These are phyloP conservation scores for Pseudochromis fuscus DNA, from an alignment of 2,797 vertebrate species.

Conservation along the genomic window DNA sequence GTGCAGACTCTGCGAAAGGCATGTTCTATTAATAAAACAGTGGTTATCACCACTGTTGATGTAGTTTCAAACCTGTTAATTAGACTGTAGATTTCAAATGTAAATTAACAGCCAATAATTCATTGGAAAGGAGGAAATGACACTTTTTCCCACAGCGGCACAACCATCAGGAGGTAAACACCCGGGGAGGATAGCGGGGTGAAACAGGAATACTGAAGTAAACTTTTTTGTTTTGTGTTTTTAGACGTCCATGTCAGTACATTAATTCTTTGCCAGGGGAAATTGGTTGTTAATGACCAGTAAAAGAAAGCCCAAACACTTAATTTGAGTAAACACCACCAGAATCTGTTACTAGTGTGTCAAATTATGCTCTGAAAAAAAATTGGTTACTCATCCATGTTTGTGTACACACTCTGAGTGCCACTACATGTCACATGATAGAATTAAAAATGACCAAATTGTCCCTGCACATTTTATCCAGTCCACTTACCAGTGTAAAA, in stretches of 20 bases:
- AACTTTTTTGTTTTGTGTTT: conserved; percentile 19
- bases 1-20: conserved; percentile 69
- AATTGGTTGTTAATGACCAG: conserved; percentile 41
- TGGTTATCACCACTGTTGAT: conserved; percentile 78
- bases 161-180: conserved; percentile 28
- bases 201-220: conserved; percentile 13
- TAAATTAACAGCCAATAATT: conserved; percentile 73
- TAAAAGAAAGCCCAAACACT: conserved; percentile 22
- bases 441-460: conserved; percentile 9
- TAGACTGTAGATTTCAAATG: conserved; percentile 72
- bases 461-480: conserved; percentile 12
- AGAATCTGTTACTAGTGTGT: background rate
- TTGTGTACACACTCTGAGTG: background rate
- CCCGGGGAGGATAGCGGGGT: conserved; percentile 4
- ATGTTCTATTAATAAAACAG: conserved; percentile 83
- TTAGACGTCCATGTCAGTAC: conserved; percentile 18
- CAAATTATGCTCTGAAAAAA: background rate
- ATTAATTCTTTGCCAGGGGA: conserved; percentile 3
- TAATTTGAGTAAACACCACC: conserved; percentile 8
- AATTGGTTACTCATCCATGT: background rate
- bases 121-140: conserved; percentile 54
- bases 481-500: conserved; percentile 24
- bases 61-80: conserved; percentile 81
- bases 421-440: background rate
- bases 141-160: conserved; percentile 36